Percentiles rank a stretch among this genome's conserved stretches.
Evolutionary conservation across 1,140 invertebrate genomes (phyloP).

Genomic region (Cherax destructor): DNA sequence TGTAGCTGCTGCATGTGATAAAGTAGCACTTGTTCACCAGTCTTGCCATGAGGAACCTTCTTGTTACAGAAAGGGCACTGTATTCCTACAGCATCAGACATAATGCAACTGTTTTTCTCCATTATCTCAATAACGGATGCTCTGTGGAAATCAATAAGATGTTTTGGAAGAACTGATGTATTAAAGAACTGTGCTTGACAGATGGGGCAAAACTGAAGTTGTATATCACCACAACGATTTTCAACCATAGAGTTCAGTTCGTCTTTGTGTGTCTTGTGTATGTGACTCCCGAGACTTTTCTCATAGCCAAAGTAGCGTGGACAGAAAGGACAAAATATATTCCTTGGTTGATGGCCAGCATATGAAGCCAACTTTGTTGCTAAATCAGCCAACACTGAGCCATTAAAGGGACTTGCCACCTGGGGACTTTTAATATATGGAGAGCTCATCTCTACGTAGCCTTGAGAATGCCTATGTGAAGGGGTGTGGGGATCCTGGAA

Average conservation of each 20-base stretch:
- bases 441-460: slow-evolving; percentile 69
- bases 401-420: slow-evolving; percentile 58
- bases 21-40: slow-evolving; percentile 66
- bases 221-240: slow-evolving; percentile 34
- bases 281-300: slow-evolving; percentile 62
- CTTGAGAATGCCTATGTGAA: slow-evolving; percentile 42
- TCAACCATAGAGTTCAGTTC: slow-evolving; percentile 67
- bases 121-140: slow-evolving; percentile 67
- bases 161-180: slow-evolving; percentile 66
- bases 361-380: slow-evolving; percentile 66
- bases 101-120: slow-evolving; percentile 60
- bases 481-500: slow-evolving; percentile 56
- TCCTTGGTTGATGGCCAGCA: slow-evolving; percentile 68
- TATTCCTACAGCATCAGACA: slow-evolving; percentile 54
- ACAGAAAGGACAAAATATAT: slow-evolving; percentile 71
- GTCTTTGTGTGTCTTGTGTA: slow-evolving; percentile 62
- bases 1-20: slow-evolving; percentile 69
- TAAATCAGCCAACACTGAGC: slow-evolving; percentile 63
- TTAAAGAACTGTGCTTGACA: slow-evolving; percentile 70
- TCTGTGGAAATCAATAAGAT: slow-evolving; percentile 68
- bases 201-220: slow-evolving; percentile 65
- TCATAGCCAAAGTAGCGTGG: slow-evolving; percentile 68
- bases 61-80: slow-evolving; percentile 71
- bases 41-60: slow-evolving; percentile 61
- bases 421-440: slow-evolving; percentile 66